Evolutionary conservation across 1,140 invertebrate species (phyloP), one percentile per base, ranked within the genome.

Genomic region (Cataglyphis hispanica): DNA sequence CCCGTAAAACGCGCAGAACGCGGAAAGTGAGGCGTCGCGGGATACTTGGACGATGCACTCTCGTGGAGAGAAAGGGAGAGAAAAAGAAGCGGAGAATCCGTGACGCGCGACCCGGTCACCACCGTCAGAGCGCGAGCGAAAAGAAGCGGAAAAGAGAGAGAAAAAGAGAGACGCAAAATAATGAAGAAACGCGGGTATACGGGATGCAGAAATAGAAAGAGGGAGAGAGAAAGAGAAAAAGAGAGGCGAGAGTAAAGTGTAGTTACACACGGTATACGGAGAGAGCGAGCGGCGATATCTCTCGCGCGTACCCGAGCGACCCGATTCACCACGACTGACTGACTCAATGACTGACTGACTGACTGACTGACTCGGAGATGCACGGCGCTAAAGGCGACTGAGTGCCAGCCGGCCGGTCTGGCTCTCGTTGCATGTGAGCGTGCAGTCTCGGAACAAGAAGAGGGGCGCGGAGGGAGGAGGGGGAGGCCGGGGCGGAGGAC

Each of bases 351-450:
- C 37, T 84, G 80, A 90, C 70, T 81, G 76, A 91, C 83, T 90
- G 86, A 91, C 85, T 89, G 88, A 92, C 80, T 87, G 85, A 91
- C 88, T 92, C 84, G 84, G 87, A 87, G 86, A 88, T 89, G 89
- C 91, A 86, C 89, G 87, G 85, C 90, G 89, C 89, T 90, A 91
- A 85, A 90, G 80, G 89, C 91, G 83, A 90, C 89, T 88, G 91
- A 91, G 74, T 86, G 89, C 84, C 86, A 89, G 90, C 90, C 90
- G 91, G 90, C 90, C 90, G 90, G 90, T 90, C 86, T 88, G 84
- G 50, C 78, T 86, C 89, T 91, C 81, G 90, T 89, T 91, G 91
- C 86, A 91, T 81, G 80, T 86, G 89, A 84, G 87, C 86, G 90
- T 80, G 75, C 69, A 85, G 60, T 56, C 87, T 75, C 80, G 72